A percentile compares a stretch with the other conserved stretches of the same genome.
Conservation (phyloP, 1,140 invertebrate species). For the Calliopsis andreniformis region DNA sequence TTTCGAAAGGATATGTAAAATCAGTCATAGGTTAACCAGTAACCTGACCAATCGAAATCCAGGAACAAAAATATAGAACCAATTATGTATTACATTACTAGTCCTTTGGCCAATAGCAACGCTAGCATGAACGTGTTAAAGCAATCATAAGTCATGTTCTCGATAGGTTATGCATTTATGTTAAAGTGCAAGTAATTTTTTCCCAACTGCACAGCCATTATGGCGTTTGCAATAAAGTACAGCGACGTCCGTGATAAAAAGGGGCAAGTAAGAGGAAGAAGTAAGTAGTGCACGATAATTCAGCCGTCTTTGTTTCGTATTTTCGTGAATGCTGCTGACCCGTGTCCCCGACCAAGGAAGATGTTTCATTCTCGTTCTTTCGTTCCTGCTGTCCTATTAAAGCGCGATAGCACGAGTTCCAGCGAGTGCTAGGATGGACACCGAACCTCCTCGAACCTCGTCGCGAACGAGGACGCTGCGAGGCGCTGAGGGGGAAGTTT, state of each 20-base stretch:
- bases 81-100: too few species aligned
- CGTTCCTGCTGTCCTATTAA: constrained; percentile 47
- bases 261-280: constrained; percentile 55
- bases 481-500: constrained; percentile 54
- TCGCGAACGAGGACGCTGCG: constrained; percentile 52
- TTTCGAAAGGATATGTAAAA: too few species aligned
- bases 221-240: not conserved
- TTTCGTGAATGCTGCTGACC: constrained; percentile 23
- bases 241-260: not conserved
- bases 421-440: not conserved
- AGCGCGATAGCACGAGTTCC: constrained; percentile 50
- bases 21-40: too few species aligned
- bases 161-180: too few species aligned
- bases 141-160: too few species aligned
- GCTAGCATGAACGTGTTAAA: not conserved
- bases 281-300: constrained; percentile 68
- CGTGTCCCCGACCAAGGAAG: constrained; percentile 23
- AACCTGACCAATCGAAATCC: too few species aligned
- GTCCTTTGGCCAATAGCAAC: too few species aligned
- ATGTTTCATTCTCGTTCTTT: constrained; percentile 31
- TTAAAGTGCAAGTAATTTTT: too few species aligned
- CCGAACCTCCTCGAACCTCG: not conserved
- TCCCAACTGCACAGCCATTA: constrained; percentile 4
- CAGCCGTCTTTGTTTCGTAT: constrained; percentile 52
- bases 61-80: too few species aligned